Evolutionary conservation across 2,113 vertebrate genomes (phyloP), one percentile per base, ranked within the genome.

Genomic region (Brevimyrus niger): DNA sequence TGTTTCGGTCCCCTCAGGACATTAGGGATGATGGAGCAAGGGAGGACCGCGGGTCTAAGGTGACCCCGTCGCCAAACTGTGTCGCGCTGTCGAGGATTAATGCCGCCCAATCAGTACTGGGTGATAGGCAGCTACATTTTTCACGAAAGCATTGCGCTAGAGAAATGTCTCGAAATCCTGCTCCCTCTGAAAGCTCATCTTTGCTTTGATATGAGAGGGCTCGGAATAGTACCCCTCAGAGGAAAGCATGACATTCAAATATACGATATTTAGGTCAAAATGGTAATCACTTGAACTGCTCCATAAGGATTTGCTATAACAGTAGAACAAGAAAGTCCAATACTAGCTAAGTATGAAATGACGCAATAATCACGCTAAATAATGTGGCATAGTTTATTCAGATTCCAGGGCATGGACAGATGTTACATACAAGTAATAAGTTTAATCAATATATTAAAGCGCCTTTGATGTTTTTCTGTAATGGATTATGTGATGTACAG

Each of bases 1-100:
- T 89, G 92, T 92, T 91, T 93, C 91, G 89, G 91, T 92, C 90
- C 92, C 92, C 94, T 91, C 84, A 89, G 91, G 90, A 94, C 92
- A 91, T 90, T 87, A 65, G 91, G 92, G 92, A 91, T 93, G 84
- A 88, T 87, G 89, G 87, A 55, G 91, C 58, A 84, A 21, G 15
- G 31, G n/a, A 53, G 85, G n/a, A 13, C 50, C 1, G 50, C 1
- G 85, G 85, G 85, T 47, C 46, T 47, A 27, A 23, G 83, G 83
- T 50, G 83, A 46, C n/a, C 44, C n/a, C 47, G 23, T 23, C 13
- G 47, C 44, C 44, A 86, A 44, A 88, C 82, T 3, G 87, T 69
- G 73, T 61, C 90, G 93, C 91, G 88, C 91, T 90, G 91, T 38
- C 89, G 90, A 90, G 93, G 88, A 90, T 91, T 89, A 91, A 46